phyloP scores from a whole-genome alignment of 1,140 invertebrate genomes.

The Pristionchus pacificus region DNA sequence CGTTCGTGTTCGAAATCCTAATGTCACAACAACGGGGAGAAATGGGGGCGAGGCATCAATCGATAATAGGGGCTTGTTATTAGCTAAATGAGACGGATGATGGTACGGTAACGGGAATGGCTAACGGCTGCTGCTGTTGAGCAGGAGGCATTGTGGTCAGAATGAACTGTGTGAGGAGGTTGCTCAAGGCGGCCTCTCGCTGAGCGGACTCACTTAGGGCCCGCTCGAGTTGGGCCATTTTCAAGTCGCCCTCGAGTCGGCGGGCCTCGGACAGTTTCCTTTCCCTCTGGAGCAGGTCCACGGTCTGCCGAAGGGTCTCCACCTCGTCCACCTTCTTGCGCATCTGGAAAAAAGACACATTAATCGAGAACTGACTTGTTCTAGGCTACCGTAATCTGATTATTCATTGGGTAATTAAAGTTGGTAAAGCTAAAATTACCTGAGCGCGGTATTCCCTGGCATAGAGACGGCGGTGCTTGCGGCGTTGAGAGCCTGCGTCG shows the following conservation, averaged over 20 bases:
- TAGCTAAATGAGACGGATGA: no score
- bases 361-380: not conserved
- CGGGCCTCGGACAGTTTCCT: not conserved
- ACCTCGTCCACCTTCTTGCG: not conserved
- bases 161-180: not conserved
- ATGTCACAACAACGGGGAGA: no score
- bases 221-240: not conserved
- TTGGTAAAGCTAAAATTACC: no score
- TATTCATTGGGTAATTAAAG: no score
- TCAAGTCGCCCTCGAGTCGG: not conserved
- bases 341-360: not conserved
- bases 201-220: not conserved
- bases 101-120: no score
- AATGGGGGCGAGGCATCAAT: no score
- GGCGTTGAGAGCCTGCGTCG: not conserved
- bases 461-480: not conserved
- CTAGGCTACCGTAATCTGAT: no score
- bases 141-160: not conserved
- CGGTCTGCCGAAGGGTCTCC: not conserved
- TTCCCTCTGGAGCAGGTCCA: not conserved
- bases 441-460: not conserved
- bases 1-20: no score
- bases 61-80: no score
- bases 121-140: slow-evolving; percentile 9
- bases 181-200: not conserved